These are phyloP conservation scores for Phorcus lineatus DNA, from an alignment of 2,888 invertebrate species.

Conservation along the genomic window DNA sequence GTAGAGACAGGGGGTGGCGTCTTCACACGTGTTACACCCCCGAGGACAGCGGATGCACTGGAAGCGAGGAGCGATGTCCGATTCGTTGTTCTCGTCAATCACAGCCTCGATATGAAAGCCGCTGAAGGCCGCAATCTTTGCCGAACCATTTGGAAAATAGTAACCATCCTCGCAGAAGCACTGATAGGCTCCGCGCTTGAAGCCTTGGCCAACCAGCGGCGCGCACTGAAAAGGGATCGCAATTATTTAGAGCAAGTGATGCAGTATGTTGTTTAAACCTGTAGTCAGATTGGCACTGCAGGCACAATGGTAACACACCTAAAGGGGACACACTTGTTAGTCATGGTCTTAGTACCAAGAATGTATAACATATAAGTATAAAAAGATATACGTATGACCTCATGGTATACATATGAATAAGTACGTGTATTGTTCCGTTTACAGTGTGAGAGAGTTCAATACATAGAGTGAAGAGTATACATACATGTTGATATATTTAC, in stretches of 20 bases:
- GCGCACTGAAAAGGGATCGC: conserved; percentile 58
- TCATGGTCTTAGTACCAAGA: too few species aligned
- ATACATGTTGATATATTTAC: too few species aligned
- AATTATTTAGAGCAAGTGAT: neutral
- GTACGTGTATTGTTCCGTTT: too few species aligned
- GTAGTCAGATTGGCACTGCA: too few species aligned
- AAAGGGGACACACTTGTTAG: too few species aligned
- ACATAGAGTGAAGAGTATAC: too few species aligned
- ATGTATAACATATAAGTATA: too few species aligned
- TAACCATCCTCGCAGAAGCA: conserved; percentile 67
- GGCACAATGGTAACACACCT: too few species aligned
- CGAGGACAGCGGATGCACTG: conserved; percentile 62
- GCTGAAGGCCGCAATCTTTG: conserved; percentile 49
- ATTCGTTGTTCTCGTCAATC: conserved; percentile 38
- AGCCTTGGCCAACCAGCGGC: conserved; percentile 59
- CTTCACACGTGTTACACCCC: conserved; percentile 69
- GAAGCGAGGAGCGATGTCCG: conserved; percentile 38
- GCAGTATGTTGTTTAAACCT: neutral
- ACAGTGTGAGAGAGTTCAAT: too few species aligned
- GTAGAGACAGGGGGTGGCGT: conserved; percentile 67
- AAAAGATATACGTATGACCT: too few species aligned
- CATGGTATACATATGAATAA: too few species aligned
- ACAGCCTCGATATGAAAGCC: conserved; percentile 59
- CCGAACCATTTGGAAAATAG: conserved; percentile 66
- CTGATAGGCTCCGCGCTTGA: conserved; percentile 65